Evolutionary conservation across 64 coral and sea anemone genomes (phyloP).

Genomic region (Montipora efflorescens): DNA sequence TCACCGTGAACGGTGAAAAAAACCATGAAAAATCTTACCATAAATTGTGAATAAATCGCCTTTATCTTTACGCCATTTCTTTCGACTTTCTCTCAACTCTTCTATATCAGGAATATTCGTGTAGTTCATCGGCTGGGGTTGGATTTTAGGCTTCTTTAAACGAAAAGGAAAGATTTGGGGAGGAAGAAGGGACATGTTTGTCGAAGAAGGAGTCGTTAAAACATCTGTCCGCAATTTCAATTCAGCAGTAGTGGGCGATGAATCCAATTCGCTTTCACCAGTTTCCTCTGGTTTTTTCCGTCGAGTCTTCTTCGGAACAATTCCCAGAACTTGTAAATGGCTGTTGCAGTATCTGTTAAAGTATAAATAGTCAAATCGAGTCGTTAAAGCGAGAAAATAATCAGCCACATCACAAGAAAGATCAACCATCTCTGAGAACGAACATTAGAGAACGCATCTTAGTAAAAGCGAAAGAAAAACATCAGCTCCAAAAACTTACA

Average conservation of each 20-base stretch:
- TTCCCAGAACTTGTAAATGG: conserved; percentile 98
- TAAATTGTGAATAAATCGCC: conserved; percentile 86
- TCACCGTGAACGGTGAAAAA: not conserved
- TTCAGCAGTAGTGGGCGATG: conserved; percentile 75
- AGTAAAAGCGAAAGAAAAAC: not conserved
- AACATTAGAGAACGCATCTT: conserved; percentile 46
- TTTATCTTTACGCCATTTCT: conserved; percentile 57
- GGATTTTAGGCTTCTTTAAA: conserved; percentile 75
- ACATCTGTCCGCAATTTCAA: conserved; percentile 77
- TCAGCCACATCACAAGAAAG: conserved; percentile 3
- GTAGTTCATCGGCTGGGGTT: conserved; percentile 59
- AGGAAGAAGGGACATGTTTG: conserved; percentile 86
- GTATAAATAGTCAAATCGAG: not conserved
- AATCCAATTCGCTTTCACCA: conserved; percentile 63
- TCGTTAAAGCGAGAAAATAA: conserved; percentile 4
- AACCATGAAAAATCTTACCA: conserved; percentile 59
- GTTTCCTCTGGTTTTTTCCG: conserved; percentile 93
- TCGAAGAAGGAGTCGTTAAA: conserved; percentile 50
- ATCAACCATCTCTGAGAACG: not conserved
- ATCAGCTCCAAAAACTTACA: conserved; percentile 83
- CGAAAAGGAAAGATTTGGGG: conserved; percentile 68
- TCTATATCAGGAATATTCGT: conserved; percentile 59
- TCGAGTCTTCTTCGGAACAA: conserved; percentile 98
- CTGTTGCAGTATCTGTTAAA: conserved; percentile 97
- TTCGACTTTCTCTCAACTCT: conserved; percentile 76